Base-by-base conservation (phyloP, 1,140 invertebrate genomes). In the Drosophila pectinifera region DNA sequence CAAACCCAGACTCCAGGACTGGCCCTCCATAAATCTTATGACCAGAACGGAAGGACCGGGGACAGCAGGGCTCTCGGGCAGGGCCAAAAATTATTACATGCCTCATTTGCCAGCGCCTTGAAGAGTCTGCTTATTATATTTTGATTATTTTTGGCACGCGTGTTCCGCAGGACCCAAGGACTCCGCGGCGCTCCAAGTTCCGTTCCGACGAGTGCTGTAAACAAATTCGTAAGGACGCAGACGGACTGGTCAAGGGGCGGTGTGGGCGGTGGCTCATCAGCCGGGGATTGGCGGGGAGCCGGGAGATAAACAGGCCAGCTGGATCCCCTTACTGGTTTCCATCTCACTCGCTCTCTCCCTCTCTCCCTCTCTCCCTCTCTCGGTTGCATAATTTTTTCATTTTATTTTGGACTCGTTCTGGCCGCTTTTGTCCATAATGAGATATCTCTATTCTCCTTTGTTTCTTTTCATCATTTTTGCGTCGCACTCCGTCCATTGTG, bases 371-470 rank as follows among this genome's bases (percentile, higher is more conserved):
- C 34, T 67, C 43, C n/a, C 53, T 74, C 46, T 24, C 55, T 74
- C 38, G 57, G 69, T 64, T 79, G 84, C 83, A 86, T 89, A 88
- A 88, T 89, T 89, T 88, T 89, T 88, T 88, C 84, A 83, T 86
- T 83, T 86, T 77, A 76, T 86, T 88, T 70, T 55, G 55, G 51
- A 28, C 65, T 73, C 54, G 67, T 79, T 82, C 78, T 76, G 79
- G 68, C 72, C 72, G 75, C 83, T 88, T 76, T 88, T 88, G 83
- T 83, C 76, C 83, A 88, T 88, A 88, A 88, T 88, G 83, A 89
- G 83, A 89, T 88, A 88, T 88, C 80, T 88, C 84, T 89, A 86
- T 86, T 83, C 75, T 76, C 79, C 81, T 86, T 86, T 86, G 83
- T 86, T 86, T 86, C 83, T 83, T 86, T 86, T 76, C 75, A 88